These are phyloP conservation scores for Panulirus ornatus DNA, from an alignment of 1,140 invertebrate genomes.

Conservation along the genomic window DNA sequence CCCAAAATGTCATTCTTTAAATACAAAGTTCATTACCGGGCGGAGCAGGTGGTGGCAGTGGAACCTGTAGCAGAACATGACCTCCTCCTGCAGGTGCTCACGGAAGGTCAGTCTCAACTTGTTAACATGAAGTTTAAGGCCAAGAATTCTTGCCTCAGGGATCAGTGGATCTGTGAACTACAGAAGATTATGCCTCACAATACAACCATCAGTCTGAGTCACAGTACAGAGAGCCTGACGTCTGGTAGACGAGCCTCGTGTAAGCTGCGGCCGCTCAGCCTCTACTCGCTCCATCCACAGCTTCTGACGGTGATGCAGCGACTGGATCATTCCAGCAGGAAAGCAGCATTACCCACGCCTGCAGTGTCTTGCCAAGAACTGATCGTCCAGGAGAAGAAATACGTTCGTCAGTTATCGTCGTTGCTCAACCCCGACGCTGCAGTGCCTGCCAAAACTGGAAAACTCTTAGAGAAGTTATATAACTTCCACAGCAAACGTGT, in stretches of 20 bases:
- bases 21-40: slow-evolving; percentile 59
- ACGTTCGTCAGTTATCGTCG: background rate
- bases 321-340: background rate
- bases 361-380: slow-evolving; percentile 16
- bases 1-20: slow-evolving; percentile 47
- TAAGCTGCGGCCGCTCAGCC: slow-evolving; percentile 26
- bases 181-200: slow-evolving; percentile 43
- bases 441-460: background rate
- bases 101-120: slow-evolving; percentile 37
- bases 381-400: background rate
- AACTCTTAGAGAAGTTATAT: slow-evolving; percentile 34
- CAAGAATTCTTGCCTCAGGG: slow-evolving; percentile 2
- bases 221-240: background rate
- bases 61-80: slow-evolving; percentile 14
- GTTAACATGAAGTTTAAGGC: slow-evolving; percentile 35
- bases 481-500: slow-evolving; percentile 23
- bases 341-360: background rate
- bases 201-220: background rate
- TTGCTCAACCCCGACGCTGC: slow-evolving; percentile 40
- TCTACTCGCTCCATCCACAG: slow-evolving; percentile 29
- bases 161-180: slow-evolving; percentile 55
- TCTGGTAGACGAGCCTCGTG: background rate
- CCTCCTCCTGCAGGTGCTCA: slow-evolving; percentile 36
- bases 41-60: slow-evolving; percentile 39
- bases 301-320: background rate